A percentile compares a stretch with the other conserved stretches of the same genome.
These are phyloP conservation scores for Typhlichthys eigenmanni DNA, from an alignment of 2,797 vertebrate genomes.

Conservation along the genomic window DNA sequence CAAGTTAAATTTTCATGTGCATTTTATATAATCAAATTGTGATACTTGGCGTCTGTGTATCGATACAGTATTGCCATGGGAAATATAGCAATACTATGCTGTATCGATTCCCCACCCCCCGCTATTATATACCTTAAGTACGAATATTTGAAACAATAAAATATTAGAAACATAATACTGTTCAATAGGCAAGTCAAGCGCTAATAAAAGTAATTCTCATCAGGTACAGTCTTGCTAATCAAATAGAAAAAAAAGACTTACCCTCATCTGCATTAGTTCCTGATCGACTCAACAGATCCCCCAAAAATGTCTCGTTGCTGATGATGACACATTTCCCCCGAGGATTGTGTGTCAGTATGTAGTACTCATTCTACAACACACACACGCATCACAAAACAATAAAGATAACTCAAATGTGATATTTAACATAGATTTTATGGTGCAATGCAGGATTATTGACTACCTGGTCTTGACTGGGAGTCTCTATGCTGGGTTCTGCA, in stretches of 20 bases:
- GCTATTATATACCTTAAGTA: no score
- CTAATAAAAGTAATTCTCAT: neutral
- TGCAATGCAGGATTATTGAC: conserved; percentile 2
- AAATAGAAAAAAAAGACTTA: conserved; percentile 31
- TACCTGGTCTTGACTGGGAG: conserved; percentile 33
- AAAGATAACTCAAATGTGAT: neutral
- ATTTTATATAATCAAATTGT: no score
- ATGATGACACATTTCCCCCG: conserved; percentile 72
- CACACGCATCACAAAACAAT: conserved; percentile 18
- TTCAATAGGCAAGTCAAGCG: neutral
- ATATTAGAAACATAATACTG: no score
- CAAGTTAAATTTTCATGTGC: no score
- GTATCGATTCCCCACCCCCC: no score
- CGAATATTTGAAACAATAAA: no score
- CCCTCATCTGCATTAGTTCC: conserved; percentile 62
- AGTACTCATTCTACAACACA: conserved; percentile 46
- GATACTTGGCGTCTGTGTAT: no score
- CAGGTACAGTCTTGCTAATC: neutral
- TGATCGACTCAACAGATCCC: fast-evolving
- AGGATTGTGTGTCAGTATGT: conserved; percentile 59
- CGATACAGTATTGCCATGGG: no score
- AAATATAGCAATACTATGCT: no score
- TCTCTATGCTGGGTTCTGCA: fast-evolving
- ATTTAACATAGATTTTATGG: neutral
- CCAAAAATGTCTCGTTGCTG: conserved; percentile 49